Conservation (phyloP, 2,797 vertebrate genomes). For the Lindbergichthys nudifrons region DNA sequence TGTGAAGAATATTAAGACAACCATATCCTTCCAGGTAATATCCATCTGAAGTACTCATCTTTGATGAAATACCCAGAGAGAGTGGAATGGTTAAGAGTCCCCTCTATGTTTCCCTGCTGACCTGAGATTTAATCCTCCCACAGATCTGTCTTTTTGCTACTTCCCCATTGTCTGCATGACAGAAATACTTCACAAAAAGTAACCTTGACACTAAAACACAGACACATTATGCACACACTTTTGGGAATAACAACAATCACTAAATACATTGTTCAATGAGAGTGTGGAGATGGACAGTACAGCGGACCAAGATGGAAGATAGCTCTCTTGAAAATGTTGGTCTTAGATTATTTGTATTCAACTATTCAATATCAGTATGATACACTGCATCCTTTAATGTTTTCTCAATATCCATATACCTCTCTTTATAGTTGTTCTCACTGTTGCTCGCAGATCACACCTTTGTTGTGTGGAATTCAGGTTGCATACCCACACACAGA, state of each 20-base stretch:
- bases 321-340: background rate
- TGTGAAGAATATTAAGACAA: constrained; percentile 49
- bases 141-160: constrained; percentile 21
- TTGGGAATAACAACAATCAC: background rate
- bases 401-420: background rate
- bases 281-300: background rate
- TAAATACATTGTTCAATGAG: background rate
- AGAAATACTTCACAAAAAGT: background rate
- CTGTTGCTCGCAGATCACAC: background rate
- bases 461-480: too few species aligned
- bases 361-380: background rate
- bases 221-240: background rate
- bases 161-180: constrained; percentile 30
- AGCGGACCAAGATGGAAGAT: background rate
- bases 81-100: constrained; percentile 16
- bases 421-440: background rate
- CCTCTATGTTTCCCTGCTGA: constrained; percentile 1
- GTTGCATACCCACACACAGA: too few species aligned
- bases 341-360: background rate
- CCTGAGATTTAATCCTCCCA: constrained; percentile 34
- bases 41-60: constrained; percentile 40
- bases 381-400: background rate
- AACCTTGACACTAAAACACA: background rate
- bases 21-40: constrained; percentile 35
- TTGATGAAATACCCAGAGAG: constrained; percentile 33